Conservation (phyloP, 2,113 vertebrate genomes). For the Copsychus sechellarum region DNA sequence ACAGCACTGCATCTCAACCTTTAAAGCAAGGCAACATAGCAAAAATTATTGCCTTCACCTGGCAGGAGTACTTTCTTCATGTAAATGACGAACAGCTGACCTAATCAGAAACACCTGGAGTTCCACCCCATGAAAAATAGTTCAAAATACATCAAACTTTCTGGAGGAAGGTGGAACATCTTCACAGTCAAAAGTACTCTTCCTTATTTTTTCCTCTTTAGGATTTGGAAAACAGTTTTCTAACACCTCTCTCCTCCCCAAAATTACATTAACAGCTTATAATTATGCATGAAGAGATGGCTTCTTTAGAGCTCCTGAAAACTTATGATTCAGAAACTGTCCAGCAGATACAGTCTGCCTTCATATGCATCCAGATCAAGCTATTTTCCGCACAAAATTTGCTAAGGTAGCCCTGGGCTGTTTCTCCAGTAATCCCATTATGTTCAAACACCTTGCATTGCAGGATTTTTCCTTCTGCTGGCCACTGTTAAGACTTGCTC, state of each 20-base stretch:
- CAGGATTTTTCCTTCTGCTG: neutral
- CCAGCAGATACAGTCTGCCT: neutral
- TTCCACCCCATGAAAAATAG: neutral
- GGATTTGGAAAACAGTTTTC: neutral
- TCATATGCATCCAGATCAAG: neutral
- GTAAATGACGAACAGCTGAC: neutral
- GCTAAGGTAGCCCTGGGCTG: neutral
- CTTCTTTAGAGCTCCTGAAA: neutral
- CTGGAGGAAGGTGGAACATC: neutral
- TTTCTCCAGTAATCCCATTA: neutral
- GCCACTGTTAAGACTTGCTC: neutral
- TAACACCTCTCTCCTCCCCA: neutral
- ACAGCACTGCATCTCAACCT: neutral
- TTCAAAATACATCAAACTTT: neutral
- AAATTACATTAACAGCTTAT: neutral
- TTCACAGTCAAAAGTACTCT: neutral
- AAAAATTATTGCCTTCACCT: neutral
- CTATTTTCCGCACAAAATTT: neutral
- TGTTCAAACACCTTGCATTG: neutral
- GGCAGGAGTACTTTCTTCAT: neutral
- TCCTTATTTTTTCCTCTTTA: neutral
- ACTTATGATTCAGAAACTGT: neutral
- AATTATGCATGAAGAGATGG: neutral
- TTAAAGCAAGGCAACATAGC: neutral
- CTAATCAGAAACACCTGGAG: neutral